phyloP scores from a whole-genome alignment of 2,113 vertebrate genomes.

The Euleptes europaea region DNA sequence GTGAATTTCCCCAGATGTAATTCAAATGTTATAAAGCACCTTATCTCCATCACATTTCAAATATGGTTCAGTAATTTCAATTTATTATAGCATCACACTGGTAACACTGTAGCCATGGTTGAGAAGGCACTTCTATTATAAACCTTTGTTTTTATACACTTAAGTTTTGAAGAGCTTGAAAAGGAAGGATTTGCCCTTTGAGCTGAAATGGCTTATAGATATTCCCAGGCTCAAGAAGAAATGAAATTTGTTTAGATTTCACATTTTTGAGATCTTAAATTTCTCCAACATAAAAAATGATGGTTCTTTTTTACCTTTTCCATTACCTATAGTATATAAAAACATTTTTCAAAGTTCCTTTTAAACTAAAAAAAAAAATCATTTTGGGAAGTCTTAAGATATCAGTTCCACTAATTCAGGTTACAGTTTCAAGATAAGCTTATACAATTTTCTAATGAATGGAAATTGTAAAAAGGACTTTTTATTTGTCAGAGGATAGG shows the following conservation, averaged over 20 bases:
- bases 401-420: neutral
- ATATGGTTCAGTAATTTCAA: constrained; percentile 1
- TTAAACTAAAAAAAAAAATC: neutral
- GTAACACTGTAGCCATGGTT: neutral
- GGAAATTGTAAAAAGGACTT: neutral
- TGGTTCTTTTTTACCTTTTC: neutral
- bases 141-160: neutral
- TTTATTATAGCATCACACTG: neutral
- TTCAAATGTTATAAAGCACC: neutral
- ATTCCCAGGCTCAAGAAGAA: neutral
- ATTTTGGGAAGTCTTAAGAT: neutral
- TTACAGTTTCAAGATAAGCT: neutral
- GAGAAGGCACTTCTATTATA: neutral
- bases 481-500: no score
- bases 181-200: neutral
- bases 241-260: neutral
- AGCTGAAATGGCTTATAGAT: neutral
- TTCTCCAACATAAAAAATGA: neutral
- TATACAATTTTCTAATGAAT: neutral
- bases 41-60: constrained; percentile 2
- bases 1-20: neutral
- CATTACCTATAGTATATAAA: neutral
- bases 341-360: neutral
- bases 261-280: constrained; percentile 3
- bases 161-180: neutral